Conservation (phyloP, 2,113 vertebrate genomes). For the Anolis sagrei region DNA sequence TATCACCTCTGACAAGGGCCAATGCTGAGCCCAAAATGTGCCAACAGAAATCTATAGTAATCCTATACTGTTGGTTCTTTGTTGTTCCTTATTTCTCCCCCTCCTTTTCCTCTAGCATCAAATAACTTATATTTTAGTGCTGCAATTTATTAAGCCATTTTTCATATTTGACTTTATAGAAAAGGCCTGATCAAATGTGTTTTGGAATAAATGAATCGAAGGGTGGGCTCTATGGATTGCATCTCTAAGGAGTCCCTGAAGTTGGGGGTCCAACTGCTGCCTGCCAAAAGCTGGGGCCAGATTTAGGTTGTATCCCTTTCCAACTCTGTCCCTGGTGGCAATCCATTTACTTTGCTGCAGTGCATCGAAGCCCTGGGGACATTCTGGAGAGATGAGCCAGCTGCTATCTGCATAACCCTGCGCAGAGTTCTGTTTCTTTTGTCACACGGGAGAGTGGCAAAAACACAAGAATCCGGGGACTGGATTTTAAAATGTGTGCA, state of each 20-base stretch:
- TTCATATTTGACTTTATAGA: background rate
- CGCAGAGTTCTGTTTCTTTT: background rate
- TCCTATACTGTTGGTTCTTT: background rate
- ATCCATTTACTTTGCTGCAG: background rate
- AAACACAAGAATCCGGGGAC: background rate
- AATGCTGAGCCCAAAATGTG: background rate
- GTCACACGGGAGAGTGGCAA: background rate
- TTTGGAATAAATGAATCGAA: background rate
- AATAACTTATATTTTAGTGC: background rate
- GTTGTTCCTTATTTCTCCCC: background rate
- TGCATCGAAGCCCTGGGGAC: background rate
- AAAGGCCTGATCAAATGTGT: background rate
- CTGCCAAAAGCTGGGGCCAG: background rate
- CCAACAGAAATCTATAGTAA: background rate
- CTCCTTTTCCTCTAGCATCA: background rate
- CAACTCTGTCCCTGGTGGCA: background rate
- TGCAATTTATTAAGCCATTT: background rate
- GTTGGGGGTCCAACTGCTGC: background rate
- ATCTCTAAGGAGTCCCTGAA: background rate
- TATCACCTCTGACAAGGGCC: background rate
- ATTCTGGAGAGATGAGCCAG: background rate
- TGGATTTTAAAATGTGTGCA: too few species aligned
- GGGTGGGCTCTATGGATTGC: background rate
- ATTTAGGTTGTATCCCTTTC: background rate
- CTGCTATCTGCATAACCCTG: background rate